Percentiles rank a stretch among this genome's conserved stretches.
These are phyloP conservation scores for Chrysomela aeneicollis DNA, from an alignment of 2,888 invertebrate species.

Conservation along the genomic window DNA sequence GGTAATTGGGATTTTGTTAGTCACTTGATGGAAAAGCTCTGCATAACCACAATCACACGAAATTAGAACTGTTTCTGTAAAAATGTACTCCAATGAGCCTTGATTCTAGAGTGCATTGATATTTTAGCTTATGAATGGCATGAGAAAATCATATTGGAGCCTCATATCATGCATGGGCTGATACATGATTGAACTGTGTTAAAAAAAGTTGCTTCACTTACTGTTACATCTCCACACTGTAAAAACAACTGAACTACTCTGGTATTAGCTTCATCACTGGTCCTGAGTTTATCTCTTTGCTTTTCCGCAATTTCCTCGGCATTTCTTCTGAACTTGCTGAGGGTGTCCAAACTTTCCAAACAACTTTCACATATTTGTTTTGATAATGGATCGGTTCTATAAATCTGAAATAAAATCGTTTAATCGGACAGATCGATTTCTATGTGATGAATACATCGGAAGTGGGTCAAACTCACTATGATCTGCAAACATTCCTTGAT, in stretches of 20 bases:
- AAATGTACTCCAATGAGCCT: too few species aligned
- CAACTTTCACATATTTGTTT: constrained; percentile 59
- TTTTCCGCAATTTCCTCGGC: constrained; percentile 52
- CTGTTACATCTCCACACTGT: constrained; percentile 45
- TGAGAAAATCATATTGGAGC: too few species aligned
- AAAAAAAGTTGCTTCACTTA: constrained; percentile 30
- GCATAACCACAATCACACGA: too few species aligned
- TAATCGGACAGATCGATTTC: constrained; percentile 17
- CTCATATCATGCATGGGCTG: too few species aligned
- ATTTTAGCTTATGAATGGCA: too few species aligned
- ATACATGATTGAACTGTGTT: too few species aligned
- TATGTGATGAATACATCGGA: constrained; percentile 22
- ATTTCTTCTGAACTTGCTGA: constrained; percentile 53
- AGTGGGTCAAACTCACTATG: constrained; percentile 52
- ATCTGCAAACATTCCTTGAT: constrained; percentile 59
- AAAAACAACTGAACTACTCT: constrained; percentile 42
- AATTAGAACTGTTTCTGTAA: too few species aligned
- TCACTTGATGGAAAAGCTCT: too few species aligned
- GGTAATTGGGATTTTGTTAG: too few species aligned
- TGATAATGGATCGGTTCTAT: constrained; percentile 59
- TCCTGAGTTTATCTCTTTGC: constrained; percentile 49
- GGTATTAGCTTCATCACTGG: constrained; percentile 38
- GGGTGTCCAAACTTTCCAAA: constrained; percentile 51
- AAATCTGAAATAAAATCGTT: constrained; percentile 53
- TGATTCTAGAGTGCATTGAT: too few species aligned